Base-by-base conservation (phyloP, 1,140 invertebrate species). In the Leptinotarsa texana region DNA sequence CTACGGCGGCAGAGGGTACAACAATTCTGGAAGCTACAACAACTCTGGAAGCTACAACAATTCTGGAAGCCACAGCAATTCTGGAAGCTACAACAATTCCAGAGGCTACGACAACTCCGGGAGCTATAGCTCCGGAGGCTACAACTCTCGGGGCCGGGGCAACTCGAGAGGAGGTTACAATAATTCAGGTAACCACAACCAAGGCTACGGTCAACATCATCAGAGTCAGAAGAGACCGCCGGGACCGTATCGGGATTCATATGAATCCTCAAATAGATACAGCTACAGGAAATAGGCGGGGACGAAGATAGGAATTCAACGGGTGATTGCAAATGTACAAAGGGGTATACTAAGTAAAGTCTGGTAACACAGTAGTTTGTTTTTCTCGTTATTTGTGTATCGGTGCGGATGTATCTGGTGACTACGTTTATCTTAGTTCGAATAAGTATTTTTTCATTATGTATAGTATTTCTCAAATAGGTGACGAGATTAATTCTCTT, bases 221-320 rank as follows among this genome's bases (percentile, higher is more conserved):
- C 51, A 57, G 51, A 33, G 62, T 57, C 49, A 77, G 4, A 69
- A 74, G 4, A 76, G 81, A 73, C 70, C 75, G n/a, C 79, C 79
- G n/a, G 82, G 82, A 27, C 81, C 82, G 1, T 82, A 82, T 65
- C 78, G 76, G 42, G 80, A 83, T 69, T 71, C 77, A 76, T 83
- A 79, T 66, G 78, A 73, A 48, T 68, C 71, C 48, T 6, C 72
- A 21, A 82, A 81, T 62, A 78, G 77, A 71, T 80, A 81, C 17
- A 57, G 51, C n/a, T 57, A 57, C n/a, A 18, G 51, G n/a, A 57
- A 18, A 57, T 57, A 57, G 17, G 51, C 15, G 51, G 4, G 51
- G n/a, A 8, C n/a, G 51, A 18, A 42, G 33, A 42, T 42, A 42
- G 8, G 33, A 42, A 42, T 42, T 42, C 33, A 42, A 42, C 33